These are phyloP conservation scores for Conchocele bisecta DNA, from an alignment of 2,888 invertebrate species.

Conservation along the genomic window DNA sequence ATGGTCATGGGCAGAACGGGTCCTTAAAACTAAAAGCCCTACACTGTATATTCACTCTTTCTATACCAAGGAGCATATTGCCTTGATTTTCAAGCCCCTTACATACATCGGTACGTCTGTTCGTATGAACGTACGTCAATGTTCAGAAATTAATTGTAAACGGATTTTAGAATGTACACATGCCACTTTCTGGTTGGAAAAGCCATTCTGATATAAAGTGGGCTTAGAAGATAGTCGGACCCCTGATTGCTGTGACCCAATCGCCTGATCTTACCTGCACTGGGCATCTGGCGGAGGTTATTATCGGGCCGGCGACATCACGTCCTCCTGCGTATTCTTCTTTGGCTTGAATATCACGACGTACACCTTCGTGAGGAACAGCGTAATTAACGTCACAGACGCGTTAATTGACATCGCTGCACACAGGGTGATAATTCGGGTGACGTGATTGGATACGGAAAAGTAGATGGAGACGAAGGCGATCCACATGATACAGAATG, in stretches of 20 bases:
- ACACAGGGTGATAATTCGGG: slow-evolving; percentile 84
- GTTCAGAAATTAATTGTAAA: too few species aligned
- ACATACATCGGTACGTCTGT: too few species aligned
- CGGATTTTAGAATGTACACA: too few species aligned
- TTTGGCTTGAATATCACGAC: slow-evolving; percentile 85
- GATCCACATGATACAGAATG: slow-evolving; percentile 85
- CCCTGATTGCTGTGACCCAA: background rate
- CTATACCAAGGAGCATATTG: too few species aligned
- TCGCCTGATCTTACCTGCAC: slow-evolving; percentile 44
- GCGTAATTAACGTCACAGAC: slow-evolving; percentile 84
- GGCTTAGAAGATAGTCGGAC: too few species aligned
- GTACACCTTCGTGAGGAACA: slow-evolving; percentile 86
- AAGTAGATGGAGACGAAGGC: slow-evolving; percentile 85
- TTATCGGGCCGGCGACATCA: slow-evolving; percentile 82
- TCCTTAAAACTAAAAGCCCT: too few species aligned
- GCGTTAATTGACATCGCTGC: slow-evolving; percentile 85
- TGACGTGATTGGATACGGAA: slow-evolving; percentile 84
- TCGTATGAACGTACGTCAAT: too few species aligned
- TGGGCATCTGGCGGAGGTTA: slow-evolving; percentile 49
- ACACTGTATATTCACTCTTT: too few species aligned
- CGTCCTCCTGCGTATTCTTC: slow-evolving; percentile 86
- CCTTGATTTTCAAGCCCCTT: too few species aligned
- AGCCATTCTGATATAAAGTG: too few species aligned
- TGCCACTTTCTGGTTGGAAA: too few species aligned
- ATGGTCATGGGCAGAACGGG: too few species aligned